These are phyloP conservation scores for Probosciger aterrimus DNA, from an alignment of 2,113 vertebrate genomes.

Conservation along the genomic window DNA sequence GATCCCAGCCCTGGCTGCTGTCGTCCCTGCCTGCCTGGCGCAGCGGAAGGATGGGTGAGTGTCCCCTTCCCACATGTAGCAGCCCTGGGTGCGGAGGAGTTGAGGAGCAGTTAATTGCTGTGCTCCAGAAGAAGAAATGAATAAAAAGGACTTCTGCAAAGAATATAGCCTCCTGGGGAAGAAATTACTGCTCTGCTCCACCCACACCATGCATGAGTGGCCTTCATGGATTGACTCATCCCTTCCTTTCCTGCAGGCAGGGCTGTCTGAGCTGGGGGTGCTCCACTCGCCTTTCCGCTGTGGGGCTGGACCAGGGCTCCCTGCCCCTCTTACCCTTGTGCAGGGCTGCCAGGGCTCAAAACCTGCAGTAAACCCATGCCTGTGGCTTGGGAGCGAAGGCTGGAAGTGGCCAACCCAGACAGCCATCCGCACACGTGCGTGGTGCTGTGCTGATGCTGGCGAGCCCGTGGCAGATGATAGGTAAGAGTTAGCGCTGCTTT, in stretches of 20 bases:
- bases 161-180: not conserved
- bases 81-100: not conserved
- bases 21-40: not conserved
- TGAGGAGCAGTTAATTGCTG: not conserved
- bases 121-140: not conserved
- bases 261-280: not conserved
- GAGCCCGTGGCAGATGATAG: not conserved
- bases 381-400: not conserved
- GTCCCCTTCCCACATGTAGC: not conserved
- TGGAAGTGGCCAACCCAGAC: not conserved
- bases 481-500: not conserved
- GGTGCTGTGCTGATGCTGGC: not conserved
- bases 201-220: not conserved
- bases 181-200: slow-evolving; percentile 18
- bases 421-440: accelerated
- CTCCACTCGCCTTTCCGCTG: not conserved
- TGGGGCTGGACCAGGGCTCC: not conserved
- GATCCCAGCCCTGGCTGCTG: not conserved
- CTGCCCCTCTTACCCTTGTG: not conserved
- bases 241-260: not conserved
- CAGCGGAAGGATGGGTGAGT: accelerated
- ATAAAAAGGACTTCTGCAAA: not conserved
- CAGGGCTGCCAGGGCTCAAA: not conserved
- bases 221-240: not conserved
- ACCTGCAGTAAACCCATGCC: accelerated